Percentiles rank a stretch among this genome's conserved stretches.
These are phyloP conservation scores for Drosophila mimica DNA, from an alignment of 2,888 invertebrate genomes.

Conservation along the genomic window DNA sequence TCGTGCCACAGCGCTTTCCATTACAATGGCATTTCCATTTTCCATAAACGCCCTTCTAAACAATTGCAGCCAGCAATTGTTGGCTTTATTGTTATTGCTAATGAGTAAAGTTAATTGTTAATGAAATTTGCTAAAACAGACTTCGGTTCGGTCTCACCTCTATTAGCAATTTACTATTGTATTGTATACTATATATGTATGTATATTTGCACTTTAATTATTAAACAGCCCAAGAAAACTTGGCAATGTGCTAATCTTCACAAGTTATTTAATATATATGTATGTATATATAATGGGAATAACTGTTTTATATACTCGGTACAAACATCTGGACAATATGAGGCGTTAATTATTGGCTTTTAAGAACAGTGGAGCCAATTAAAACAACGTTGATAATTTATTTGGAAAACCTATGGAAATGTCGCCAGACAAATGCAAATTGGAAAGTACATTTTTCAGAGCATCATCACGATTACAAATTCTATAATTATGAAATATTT, in stretches of 20 bases:
- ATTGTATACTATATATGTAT: background rate
- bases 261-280: background rate
- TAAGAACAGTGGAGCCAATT: background rate
- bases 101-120: conserved; percentile 19
- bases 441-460: background rate
- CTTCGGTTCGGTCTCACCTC: conserved; percentile 9
- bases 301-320: background rate
- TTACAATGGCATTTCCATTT: conserved; percentile 44
- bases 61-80: background rate
- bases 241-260: conserved; percentile 3
- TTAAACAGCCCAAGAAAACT: background rate
- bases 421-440: background rate
- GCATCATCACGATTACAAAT: no score
- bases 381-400: background rate
- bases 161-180: conserved; percentile 8
- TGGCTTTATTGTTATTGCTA: background rate
- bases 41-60: conserved; percentile 38
- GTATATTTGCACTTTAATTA: background rate
- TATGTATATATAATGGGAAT: background rate
- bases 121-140: conserved; percentile 24
- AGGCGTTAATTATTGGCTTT: background rate
- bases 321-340: background rate
- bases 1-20: conserved; percentile 45
- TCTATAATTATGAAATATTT: no score
- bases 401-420: background rate